Percentiles rank a stretch among this genome's conserved stretches.
Conservation (phyloP, 2,113 vertebrate species). For the Illadopsis cleaveri region DNA sequence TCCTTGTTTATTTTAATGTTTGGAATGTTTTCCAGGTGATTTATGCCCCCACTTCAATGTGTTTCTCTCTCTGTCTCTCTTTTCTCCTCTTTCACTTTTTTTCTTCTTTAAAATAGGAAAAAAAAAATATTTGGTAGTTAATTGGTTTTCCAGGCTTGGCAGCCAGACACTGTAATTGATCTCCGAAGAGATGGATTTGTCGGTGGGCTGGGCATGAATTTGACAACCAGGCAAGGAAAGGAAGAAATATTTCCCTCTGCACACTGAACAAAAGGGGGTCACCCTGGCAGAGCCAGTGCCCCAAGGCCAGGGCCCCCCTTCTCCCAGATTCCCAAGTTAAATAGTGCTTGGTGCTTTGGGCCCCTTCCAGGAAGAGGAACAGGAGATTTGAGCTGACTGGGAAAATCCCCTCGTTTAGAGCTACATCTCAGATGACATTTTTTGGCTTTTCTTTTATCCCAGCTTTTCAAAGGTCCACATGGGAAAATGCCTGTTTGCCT, state of each 20-base stretch:
- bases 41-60: conserved; percentile 41
- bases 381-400: not conserved
- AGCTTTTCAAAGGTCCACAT: not conserved
- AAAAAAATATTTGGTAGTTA: conserved; percentile 72
- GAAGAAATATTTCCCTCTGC: conserved; percentile 42
- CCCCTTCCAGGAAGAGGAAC: not conserved
- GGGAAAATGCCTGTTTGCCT: not conserved
- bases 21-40: conserved; percentile 70
- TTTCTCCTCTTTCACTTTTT: not conserved
- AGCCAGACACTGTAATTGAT: conserved; percentile 78
- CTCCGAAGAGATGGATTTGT: conserved; percentile 80
- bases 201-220: conserved; percentile 68
- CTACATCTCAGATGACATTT: not conserved
- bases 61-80: conserved; percentile 62
- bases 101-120: not conserved
- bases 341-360: not conserved
- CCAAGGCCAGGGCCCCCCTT: not conserved
- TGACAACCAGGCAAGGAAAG: conserved; percentile 60
- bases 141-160: conserved; percentile 78
- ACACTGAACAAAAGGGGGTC: not conserved
- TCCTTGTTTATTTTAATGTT: conserved; percentile 77
- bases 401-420: not conserved
- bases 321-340: not conserved
- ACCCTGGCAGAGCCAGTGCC: not conserved
- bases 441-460: not conserved